Percentiles rank a stretch among this genome's conserved stretches.
These are phyloP conservation scores for Pseudococcus viburni DNA, from an alignment of 2,888 invertebrate species.

Conservation along the genomic window DNA sequence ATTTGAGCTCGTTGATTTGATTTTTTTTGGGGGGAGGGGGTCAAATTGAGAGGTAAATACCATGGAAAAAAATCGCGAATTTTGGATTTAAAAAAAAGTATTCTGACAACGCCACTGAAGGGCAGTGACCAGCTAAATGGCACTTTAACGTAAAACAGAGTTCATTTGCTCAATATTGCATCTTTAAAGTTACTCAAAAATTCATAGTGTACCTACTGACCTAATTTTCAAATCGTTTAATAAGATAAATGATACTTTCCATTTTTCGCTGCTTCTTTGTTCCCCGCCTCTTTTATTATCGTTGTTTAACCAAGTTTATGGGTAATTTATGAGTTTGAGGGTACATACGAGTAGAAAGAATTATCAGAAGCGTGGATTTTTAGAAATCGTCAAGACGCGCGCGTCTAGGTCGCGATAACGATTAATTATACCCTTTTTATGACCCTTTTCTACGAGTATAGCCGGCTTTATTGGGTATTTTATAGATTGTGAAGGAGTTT, in stretches of 20 bases:
- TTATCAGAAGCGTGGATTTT: not conserved
- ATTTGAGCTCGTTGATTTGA: no score
- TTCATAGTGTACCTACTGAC: not conserved
- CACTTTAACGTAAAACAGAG: no score
- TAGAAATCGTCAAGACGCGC: not conserved
- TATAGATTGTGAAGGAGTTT: not conserved
- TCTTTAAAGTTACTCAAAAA: not conserved
- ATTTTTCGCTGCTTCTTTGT: not conserved
- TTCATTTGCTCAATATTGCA: no score
- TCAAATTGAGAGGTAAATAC: no score
- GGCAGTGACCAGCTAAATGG: no score
- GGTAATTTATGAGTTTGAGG: conserved; percentile 18
- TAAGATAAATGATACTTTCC: conserved; percentile 28
- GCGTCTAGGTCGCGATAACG: not conserved
- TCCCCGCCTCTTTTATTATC: not conserved
- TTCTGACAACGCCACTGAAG: no score
- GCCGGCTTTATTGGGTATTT: not conserved
- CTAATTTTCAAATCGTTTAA: not conserved
- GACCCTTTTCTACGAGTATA: not conserved
- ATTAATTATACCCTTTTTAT: conserved; percentile 31
- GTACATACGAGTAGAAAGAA: not conserved
- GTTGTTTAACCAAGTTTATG: not conserved
- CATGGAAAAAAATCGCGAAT: no score
- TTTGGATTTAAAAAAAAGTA: no score
- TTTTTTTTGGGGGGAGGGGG: no score